Conservation (phyloP, 1,140 invertebrate genomes). For the Liolophura sinensis region DNA sequence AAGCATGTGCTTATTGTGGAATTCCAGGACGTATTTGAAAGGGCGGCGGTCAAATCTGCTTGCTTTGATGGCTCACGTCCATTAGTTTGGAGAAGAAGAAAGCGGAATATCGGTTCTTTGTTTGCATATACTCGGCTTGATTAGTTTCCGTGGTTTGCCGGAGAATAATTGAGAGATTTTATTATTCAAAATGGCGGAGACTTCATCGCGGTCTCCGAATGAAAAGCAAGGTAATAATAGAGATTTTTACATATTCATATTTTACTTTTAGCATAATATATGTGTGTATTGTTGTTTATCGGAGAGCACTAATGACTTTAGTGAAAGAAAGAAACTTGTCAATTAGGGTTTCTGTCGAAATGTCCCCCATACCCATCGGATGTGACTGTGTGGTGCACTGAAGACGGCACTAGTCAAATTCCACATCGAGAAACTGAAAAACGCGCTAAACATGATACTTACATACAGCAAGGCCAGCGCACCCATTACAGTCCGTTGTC, state of each 20-base stretch:
- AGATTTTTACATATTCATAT: constrained; percentile 36
- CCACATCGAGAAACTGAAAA: too few species aligned
- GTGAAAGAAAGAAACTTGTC: background rate
- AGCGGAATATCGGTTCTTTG: background rate
- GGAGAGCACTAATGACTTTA: background rate
- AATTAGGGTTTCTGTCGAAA: background rate
- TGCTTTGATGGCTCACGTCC: too few species aligned
- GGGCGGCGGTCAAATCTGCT: too few species aligned
- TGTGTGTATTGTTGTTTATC: constrained; percentile 4
- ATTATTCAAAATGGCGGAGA: constrained; percentile 35
- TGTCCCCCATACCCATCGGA: background rate
- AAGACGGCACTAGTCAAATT: too few species aligned
- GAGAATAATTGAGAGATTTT: constrained; percentile 21
- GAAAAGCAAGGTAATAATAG: constrained; percentile 29
- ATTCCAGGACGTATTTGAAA: too few species aligned
- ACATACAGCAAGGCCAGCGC: too few species aligned
- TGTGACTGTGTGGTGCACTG: background rate
- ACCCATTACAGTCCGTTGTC: too few species aligned
- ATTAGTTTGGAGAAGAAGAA: background rate
- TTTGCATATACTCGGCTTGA: constrained; percentile 11
- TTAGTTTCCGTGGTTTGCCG: constrained; percentile 19
- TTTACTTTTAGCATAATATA: constrained; percentile 27
- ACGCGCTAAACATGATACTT: too few species aligned
- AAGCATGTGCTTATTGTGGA: too few species aligned
- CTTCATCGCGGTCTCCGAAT: constrained; percentile 15